phyloP scores from a whole-genome alignment of 2,888 invertebrate species.

The Melikaiella ostensackeni region DNA sequence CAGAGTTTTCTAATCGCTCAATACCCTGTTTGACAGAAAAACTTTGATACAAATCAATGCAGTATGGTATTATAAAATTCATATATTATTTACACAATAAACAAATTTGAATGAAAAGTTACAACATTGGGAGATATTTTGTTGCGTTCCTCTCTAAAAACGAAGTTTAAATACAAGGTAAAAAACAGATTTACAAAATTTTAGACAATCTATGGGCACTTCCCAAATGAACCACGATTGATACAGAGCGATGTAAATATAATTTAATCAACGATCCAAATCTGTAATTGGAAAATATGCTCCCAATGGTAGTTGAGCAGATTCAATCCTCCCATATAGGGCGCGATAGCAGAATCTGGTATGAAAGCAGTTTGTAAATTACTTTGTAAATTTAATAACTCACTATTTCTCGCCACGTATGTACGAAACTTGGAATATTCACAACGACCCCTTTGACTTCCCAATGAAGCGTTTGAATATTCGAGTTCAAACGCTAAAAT shows the following conservation, averaged over 20 bases:
- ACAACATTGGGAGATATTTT: too few species aligned
- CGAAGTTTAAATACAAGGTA: not conserved
- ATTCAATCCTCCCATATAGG: not conserved
- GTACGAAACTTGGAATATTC: not conserved
- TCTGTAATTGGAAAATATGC: not conserved
- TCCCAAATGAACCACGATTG: not conserved
- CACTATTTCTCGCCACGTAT: not conserved
- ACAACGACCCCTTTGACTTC: slow-evolving; percentile 16
- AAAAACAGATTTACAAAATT: not conserved
- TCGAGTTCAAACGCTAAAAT: slow-evolving; percentile 22
- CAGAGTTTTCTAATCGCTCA: too few species aligned
- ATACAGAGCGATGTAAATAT: not conserved
- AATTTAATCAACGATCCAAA: not conserved
- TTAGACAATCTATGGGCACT: not conserved
- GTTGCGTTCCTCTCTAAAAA: not conserved
- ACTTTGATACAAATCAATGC: too few species aligned
- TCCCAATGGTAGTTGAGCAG: not conserved
- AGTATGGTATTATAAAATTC: too few species aligned
- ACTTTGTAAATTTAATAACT: slow-evolving; percentile 17
- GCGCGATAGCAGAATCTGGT: not conserved
- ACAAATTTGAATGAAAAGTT: too few species aligned
- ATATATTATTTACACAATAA: too few species aligned
- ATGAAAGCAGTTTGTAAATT: not conserved
- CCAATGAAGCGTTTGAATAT: slow-evolving; percentile 27
- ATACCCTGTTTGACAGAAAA: too few species aligned